Evolutionary conservation across 1,140 invertebrate genomes (phyloP).

Genomic region (Meloidogyne hapla): DNA sequence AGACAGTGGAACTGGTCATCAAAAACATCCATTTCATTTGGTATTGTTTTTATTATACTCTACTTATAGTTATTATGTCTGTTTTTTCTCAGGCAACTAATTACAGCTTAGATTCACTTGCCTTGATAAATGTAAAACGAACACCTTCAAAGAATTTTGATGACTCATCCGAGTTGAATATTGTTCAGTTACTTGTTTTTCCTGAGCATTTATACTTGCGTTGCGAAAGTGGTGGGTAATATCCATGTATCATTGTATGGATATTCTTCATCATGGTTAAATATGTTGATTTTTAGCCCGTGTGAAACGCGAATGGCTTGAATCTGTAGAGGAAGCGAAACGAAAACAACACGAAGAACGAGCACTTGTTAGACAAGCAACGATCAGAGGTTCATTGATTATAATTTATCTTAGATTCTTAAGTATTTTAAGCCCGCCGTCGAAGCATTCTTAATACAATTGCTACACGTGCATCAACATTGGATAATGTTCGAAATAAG

Average conservation of each 20-base stretch:
- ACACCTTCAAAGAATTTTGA: constrained; percentile 18
- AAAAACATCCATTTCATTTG: constrained; percentile 26
- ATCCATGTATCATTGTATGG: too few relatives aligned
- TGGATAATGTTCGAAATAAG: constrained; percentile 19
- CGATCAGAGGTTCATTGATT: constrained; percentile 66
- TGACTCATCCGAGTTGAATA: constrained; percentile 32
- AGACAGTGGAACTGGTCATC: constrained; percentile 7
- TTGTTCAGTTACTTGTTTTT: constrained; percentile 56
- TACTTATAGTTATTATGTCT: neutral
- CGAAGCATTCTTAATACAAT: constrained; percentile 30
- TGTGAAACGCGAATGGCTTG: constrained; percentile 84
- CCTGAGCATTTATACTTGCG: constrained; percentile 54
- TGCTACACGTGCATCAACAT: constrained; percentile 30
- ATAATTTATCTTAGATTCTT: neutral
- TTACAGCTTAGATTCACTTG: constrained; percentile 85
- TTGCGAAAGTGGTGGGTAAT: constrained; percentile 41
- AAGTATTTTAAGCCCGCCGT: constrained; percentile 36
- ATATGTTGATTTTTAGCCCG: constrained; percentile 48
- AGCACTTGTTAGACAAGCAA: constrained; percentile 67
- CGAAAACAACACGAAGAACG: constrained; percentile 69
- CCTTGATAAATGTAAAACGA: constrained; percentile 90
- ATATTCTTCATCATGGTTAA: too few relatives aligned
- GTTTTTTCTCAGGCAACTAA: constrained; percentile 77
- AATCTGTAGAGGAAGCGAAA: constrained; percentile 83
- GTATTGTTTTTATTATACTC: neutral